Percentiles rank a stretch among this genome's conserved stretches.
phyloP scores from a whole-genome alignment of 2,888 invertebrate genomes.

The Pachymerium ferrugineum region DNA sequence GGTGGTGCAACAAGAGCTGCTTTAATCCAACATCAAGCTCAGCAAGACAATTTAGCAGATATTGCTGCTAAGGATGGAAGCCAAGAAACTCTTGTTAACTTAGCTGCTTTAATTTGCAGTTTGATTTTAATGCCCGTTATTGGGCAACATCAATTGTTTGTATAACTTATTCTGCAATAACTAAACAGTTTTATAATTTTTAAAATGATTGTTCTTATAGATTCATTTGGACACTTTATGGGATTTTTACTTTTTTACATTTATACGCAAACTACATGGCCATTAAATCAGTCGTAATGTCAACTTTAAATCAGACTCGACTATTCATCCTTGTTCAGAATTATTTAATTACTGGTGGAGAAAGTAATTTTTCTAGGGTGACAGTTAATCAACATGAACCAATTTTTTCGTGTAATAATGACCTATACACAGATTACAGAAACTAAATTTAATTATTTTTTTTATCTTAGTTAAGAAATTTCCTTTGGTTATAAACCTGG shows the following conservation, averaged over 20 bases:
- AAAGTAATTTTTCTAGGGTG: constrained; percentile 58
- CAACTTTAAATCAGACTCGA: constrained; percentile 73
- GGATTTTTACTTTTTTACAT: constrained; percentile 69
- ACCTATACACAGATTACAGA: too few relatives aligned
- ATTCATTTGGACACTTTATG: constrained; percentile 66
- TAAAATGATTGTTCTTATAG: constrained; percentile 50
- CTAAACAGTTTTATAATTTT: constrained; percentile 37
- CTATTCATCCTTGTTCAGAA: constrained; percentile 63
- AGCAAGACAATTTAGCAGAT: constrained; percentile 85
- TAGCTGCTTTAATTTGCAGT: constrained; percentile 74
- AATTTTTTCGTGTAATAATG: constrained; percentile 55
- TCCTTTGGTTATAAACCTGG: background rate
- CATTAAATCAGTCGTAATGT: constrained; percentile 70
- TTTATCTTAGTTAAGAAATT: background rate
- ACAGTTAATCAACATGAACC: constrained; percentile 67
- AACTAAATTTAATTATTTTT: background rate
- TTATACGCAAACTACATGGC: constrained; percentile 82
- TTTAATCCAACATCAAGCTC: constrained; percentile 82
- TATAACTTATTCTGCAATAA: constrained; percentile 34
- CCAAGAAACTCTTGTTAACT: constrained; percentile 92
- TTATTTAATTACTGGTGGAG: constrained; percentile 58
- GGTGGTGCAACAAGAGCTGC: constrained; percentile 90
- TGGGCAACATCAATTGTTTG: constrained; percentile 45
- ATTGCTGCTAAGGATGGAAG: constrained; percentile 91
- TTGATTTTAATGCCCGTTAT: constrained; percentile 66